phyloP scores from a whole-genome alignment of 2,113 vertebrate species.

The Heloderma charlesbogerti region DNA sequence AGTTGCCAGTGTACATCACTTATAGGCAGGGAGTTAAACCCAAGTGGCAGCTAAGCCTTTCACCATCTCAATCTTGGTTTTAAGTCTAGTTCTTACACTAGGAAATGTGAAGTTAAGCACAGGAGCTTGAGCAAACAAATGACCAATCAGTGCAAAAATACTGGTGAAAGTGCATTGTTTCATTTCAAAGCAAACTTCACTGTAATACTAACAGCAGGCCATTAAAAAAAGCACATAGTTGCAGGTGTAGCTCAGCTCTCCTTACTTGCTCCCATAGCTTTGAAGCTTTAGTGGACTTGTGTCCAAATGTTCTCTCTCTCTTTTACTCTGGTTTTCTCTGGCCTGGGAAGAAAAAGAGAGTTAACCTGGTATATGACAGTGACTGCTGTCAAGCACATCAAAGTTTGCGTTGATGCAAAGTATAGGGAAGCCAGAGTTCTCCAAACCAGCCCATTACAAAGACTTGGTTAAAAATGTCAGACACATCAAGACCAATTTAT shows the following conservation, averaged over 20 bases:
- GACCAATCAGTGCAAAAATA: background rate
- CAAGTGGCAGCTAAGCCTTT: slow-evolving; percentile 12
- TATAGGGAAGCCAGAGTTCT: slow-evolving; percentile 62
- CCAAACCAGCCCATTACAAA: slow-evolving; percentile 67
- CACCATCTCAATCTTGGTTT: accelerated
- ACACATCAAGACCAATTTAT: slow-evolving; percentile 77
- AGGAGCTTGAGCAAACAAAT: background rate
- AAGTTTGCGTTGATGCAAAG: slow-evolving; percentile 35
- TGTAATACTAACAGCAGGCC: accelerated
- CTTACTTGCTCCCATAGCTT: background rate
- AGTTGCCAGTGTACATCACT: slow-evolving; percentile 25
- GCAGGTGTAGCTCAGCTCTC: background rate
- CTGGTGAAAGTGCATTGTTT: slow-evolving; percentile 2
- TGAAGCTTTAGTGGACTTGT: slow-evolving; percentile 14
- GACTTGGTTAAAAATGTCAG: slow-evolving; percentile 74
- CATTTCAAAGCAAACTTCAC: background rate
- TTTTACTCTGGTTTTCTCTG: background rate
- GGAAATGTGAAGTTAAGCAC: background rate
- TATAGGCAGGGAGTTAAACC: background rate
- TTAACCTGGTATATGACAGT: slow-evolving; percentile 27
- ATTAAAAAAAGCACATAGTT: background rate
- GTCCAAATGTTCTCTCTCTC: slow-evolving; percentile 37
- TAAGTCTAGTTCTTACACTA: background rate
- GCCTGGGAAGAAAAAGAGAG: slow-evolving; percentile 43
- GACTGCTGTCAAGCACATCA: slow-evolving; percentile 31